Base-by-base conservation (phyloP, 2,113 vertebrate genomes). In the Regulus satrapa region DNA sequence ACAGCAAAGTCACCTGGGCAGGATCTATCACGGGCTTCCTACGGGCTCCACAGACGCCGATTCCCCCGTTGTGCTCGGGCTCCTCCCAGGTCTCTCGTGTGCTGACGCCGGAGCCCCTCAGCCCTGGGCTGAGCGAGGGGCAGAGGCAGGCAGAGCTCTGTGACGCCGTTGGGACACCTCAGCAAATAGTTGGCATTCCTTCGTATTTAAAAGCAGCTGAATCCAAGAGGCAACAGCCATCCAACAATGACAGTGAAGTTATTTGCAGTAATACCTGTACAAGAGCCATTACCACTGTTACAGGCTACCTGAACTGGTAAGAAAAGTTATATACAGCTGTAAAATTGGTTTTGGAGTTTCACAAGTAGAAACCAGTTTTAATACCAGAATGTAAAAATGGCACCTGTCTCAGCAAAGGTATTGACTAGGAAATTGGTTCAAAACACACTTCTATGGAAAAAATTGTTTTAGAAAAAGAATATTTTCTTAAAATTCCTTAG, bases 321-420 rank as follows among this genome's bases (percentile, higher is more conserved):
- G 68, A 83, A 92, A 88, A 75, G 81, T 89, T 95, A 84, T 81
- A 78, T 78, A 91, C 84, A 72, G 29, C 49, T 81, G 80, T 45
- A 95, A 95, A 96, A 93, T 28, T 32, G 12, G 2, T 23, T 68
- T 29, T 92, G 94, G 87, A 87, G 84, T 66, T 85, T 58, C 9
- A 1, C 82, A 74, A 77, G 79, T 89, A 95, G 91, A 96, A 97
- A 92, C 72, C n/a, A 45, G 75, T 45, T 93, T 76, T 59, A 85
- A 84, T 36, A 95, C 56, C 90, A 54, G 82, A 88, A 80, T 77
- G 82, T 85, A 95, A 88, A 95, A 93, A 84, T 67, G 93, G 93
- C 88, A 96, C 75, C 89, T 77, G 59, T 32, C 67, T 83, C 43
- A 2, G 3, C 82, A 88, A 71, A 68, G 32, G 93, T 71, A 51